Evolutionary conservation across 2,797 vertebrate genomes (phyloP), one percentile per base, ranked within the genome.

Genomic region (Nothura maculosa): DNA sequence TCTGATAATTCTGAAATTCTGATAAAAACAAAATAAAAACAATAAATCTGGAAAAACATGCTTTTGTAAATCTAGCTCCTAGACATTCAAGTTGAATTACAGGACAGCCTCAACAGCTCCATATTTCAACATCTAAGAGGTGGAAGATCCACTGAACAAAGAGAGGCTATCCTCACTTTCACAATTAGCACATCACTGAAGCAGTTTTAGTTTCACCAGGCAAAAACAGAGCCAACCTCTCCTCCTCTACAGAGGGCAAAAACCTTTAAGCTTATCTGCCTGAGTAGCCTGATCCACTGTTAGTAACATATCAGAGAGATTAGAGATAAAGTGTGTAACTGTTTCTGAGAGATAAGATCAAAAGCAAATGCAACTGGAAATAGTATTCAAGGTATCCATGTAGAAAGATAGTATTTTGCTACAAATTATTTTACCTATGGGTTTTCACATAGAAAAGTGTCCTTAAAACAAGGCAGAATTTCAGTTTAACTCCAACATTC

Each of bases 371-470:
- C 15, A 85, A 78, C 7, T 85, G 30, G 13, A 91, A 68, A 4
- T 40, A 27, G 12, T 42, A 38, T 22, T 72, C 38, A 40, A 84
- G 28, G 76, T 13, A 69, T 50, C 55, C 11, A 7, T 20, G 16
- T 40, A 60, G 38, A 84, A 78, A 36, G 17, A 77, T 8, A 64
- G 14, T 22, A 60, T 83, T 78, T 85, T 58, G 22, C 14, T 69
- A 69, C 18, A 69, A 63, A 24, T 30, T 43, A 62, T 30, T 69
- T 81, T 81, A 50, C 58, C 75, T 72, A 87, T 60, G 24, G 68
- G 45, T 86, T 91, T 92, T 79, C 67, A 91, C 20, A 78, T 0
- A 72, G 68, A 82, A 94, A 94, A 73, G 38, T 10, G 38, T 8
- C 27, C 27, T 42, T 5, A 5, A 60, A 73, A 48, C 21, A 66